A percentile compares a stretch with the other conserved stretches of the same genome.
Evolutionary conservation across 2,888 invertebrate genomes (phyloP).

Genomic region (Mylabris sibirica): DNA sequence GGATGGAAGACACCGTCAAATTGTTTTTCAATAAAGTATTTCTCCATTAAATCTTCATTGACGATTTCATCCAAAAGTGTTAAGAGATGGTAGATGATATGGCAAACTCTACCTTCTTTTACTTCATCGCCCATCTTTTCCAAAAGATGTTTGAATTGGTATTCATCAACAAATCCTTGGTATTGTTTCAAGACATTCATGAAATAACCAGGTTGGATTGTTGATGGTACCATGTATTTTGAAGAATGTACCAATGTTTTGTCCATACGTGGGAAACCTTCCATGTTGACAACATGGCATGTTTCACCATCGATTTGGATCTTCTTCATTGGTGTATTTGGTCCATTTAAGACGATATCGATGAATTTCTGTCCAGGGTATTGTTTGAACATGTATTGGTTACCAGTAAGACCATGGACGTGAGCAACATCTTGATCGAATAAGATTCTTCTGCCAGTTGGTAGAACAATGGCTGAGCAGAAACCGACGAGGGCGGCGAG

Average conservation of each 20-base stretch:
- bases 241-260: background rate
- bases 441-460: background rate
- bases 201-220: background rate
- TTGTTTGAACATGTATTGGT: background rate
- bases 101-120: background rate
- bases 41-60: background rate
- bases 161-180: background rate
- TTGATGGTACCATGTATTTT: background rate
- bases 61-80: conserved; percentile 3
- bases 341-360: background rate
- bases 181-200: conserved; percentile 6
- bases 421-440: background rate
- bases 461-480: background rate
- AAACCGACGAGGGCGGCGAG: background rate
- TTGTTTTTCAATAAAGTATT: background rate
- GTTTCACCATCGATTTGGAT: conserved; percentile 10
- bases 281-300: background rate
- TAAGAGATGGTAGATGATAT: background rate
- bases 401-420: conserved; percentile 5
- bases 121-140: background rate
- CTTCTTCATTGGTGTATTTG: background rate
- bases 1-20: background rate
- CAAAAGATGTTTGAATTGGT: background rate
- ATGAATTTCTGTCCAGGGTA: background rate
- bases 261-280: background rate